Conservation (phyloP, 2,888 invertebrate genomes). For the Caenorhabditis wallacei region DNA sequence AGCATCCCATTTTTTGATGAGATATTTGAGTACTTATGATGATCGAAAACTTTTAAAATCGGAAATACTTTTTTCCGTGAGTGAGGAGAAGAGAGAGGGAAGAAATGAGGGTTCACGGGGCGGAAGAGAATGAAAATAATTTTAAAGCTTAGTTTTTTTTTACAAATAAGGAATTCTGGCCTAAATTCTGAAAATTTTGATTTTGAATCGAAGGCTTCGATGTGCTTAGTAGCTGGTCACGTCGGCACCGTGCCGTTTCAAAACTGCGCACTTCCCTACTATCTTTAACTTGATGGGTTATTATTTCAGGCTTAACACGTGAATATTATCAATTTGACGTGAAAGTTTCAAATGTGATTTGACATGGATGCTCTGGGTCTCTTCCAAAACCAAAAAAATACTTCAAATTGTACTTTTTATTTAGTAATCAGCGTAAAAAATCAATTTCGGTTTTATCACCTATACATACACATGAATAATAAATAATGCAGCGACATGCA, state of each 20-base stretch:
- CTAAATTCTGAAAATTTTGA: too few relatives aligned
- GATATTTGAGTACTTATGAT: slow-evolving; percentile 37
- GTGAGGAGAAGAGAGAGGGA: background rate
- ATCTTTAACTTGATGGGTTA: too few relatives aligned
- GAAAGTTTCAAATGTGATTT: too few relatives aligned
- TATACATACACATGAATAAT: slow-evolving; percentile 52
- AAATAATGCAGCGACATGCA: slow-evolving; percentile 57
- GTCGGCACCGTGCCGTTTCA: too few relatives aligned
- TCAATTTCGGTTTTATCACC: slow-evolving; percentile 28
- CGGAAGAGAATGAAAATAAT: background rate
- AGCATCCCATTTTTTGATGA: slow-evolving; percentile 52
- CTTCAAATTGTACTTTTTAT: slow-evolving; percentile 28
- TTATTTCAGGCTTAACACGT: too few relatives aligned
- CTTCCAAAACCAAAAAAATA: background rate
- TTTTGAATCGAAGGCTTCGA: too few relatives aligned
- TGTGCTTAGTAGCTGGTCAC: too few relatives aligned
- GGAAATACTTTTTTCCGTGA: slow-evolving; percentile 1
- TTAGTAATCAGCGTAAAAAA: slow-evolving; percentile 28
- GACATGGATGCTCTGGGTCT: too few relatives aligned
- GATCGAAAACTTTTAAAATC: slow-evolving; percentile 6
- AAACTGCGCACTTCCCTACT: too few relatives aligned
- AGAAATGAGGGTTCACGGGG: background rate
- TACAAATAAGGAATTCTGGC: too few relatives aligned
- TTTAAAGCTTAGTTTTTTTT: too few relatives aligned
- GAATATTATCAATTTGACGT: too few relatives aligned